These are phyloP conservation scores for Leuctra nigra DNA, from an alignment of 2,888 invertebrate genomes.

Conservation along the genomic window DNA sequence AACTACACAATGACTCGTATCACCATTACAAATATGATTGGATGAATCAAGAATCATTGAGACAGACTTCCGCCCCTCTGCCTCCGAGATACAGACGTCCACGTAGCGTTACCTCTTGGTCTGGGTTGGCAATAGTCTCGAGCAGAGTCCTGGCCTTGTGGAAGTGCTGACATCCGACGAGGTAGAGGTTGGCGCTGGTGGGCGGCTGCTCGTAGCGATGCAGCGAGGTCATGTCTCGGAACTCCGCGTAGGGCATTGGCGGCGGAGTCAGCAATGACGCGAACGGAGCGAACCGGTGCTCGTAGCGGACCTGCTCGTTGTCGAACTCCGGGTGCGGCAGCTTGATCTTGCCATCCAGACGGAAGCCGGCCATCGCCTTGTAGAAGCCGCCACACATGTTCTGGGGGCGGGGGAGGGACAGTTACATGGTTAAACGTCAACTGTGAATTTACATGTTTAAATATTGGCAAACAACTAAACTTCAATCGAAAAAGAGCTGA, in stretches of 20 bases:
- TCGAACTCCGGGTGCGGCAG: conserved; percentile 86
- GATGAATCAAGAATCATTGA: too few relatives aligned
- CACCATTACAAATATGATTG: too few relatives aligned
- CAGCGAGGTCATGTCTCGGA: conserved; percentile 73
- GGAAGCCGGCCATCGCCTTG: conserved; percentile 89
- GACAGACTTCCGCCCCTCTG: too few relatives aligned
- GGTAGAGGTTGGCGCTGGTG: conserved; percentile 48
- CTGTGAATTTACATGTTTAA: too few relatives aligned
- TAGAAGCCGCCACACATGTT: conserved; percentile 94
- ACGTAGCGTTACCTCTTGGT: conserved; percentile 60
- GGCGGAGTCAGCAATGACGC: conserved; percentile 81
- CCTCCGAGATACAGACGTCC: too few relatives aligned
- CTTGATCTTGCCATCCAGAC: conserved; percentile 75
- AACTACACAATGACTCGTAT: too few relatives aligned
- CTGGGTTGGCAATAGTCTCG: conserved; percentile 74
- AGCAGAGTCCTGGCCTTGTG: conserved; percentile 81
- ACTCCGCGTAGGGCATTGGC: conserved; percentile 84
- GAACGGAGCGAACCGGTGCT: conserved; percentile 89
- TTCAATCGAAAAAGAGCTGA: too few relatives aligned
- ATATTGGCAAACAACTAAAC: too few relatives aligned
- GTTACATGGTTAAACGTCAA: too few relatives aligned
- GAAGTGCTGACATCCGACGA: conserved; percentile 85
- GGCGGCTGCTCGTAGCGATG: conserved; percentile 39
- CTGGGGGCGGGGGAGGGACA: too few relatives aligned
- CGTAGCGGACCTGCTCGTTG: conserved; percentile 89